Evolutionary conservation across 2,797 vertebrate genomes (phyloP).

Genomic region (Silurus lanzhouensis): DNA sequence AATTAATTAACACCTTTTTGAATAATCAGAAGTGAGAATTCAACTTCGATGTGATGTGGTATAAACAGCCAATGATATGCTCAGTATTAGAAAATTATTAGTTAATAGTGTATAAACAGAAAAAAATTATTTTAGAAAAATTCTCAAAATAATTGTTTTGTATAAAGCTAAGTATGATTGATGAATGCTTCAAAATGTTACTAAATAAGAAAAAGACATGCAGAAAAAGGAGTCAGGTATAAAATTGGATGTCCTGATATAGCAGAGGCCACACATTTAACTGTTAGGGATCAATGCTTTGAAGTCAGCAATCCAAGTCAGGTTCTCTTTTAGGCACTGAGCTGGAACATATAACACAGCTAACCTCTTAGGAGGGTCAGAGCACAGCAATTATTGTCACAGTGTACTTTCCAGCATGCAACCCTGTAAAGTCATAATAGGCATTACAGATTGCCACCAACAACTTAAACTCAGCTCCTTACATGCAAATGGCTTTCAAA

Average conservation of each 20-base stretch:
- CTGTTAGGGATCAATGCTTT: conserved; percentile 14
- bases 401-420: background rate
- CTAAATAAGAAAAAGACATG: background rate
- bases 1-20: background rate
- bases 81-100: background rate
- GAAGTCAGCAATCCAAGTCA: conserved; percentile 2
- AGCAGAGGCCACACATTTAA: background rate
- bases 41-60: no score
- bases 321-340: background rate
- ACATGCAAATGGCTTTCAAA: background rate
- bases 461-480: background rate
- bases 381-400: conserved; percentile 7
- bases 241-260: background rate
- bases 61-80: background rate
- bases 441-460: background rate
- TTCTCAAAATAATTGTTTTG: background rate
- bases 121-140: background rate
- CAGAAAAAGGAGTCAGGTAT: background rate
- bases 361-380: background rate
- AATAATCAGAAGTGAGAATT: background rate
- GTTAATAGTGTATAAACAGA: background rate
- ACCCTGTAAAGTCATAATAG: background rate
- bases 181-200: background rate
- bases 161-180: background rate
- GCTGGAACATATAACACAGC: background rate